Evolutionary conservation across 92 coral and sea anemone species (phyloP).

Genomic region (Bergia puertoricense): DNA sequence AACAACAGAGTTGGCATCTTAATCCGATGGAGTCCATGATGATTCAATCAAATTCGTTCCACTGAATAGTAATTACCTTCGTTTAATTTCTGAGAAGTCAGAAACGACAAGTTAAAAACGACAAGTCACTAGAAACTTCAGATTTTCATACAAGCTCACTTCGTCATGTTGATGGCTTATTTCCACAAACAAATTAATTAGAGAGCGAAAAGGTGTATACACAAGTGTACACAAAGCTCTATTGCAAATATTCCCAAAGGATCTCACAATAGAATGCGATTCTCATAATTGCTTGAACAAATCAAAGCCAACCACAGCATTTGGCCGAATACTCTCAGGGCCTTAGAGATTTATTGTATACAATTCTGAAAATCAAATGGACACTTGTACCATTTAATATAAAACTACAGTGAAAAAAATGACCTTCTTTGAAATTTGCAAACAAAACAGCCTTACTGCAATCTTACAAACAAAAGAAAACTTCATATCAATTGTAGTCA

Average conservation of each 20-base stretch:
- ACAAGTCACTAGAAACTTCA: neutral
- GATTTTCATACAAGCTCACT: neutral
- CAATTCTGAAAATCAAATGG: neutral
- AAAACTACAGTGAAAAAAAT: neutral
- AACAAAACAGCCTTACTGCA: neutral
- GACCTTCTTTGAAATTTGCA: neutral
- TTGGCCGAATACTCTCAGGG: neutral
- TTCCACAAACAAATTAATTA: conserved; percentile 18
- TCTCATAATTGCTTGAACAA: neutral
- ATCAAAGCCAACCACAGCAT: neutral
- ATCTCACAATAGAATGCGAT: neutral
- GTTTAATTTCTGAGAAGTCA: neutral
- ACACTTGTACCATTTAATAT: neutral
- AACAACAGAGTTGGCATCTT: neutral
- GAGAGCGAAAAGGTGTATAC: neutral
- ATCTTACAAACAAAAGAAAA: neutral
- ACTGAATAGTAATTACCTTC: neutral
- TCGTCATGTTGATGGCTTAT: neutral
- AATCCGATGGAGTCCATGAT: neutral
- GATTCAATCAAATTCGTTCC: neutral
- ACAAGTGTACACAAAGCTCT: neutral
- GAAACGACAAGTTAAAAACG: no score
- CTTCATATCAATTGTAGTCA: neutral
- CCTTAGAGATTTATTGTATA: neutral
- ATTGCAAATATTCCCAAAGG: conserved; percentile 2